Evolutionary conservation across 1,140 invertebrate species (phyloP).

Genomic region (Hyposmocoma kahamanoa): DNA sequence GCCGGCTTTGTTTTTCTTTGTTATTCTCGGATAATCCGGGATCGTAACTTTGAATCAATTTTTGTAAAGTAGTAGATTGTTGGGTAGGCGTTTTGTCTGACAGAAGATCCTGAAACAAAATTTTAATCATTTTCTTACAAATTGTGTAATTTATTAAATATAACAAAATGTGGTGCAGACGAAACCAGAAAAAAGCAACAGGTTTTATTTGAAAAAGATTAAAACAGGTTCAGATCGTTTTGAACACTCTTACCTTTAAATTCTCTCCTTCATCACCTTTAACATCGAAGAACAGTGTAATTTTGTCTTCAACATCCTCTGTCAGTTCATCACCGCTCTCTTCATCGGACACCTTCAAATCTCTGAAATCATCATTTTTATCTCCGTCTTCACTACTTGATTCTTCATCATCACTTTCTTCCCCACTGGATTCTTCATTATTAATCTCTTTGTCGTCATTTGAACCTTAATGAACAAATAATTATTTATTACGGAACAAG

Average conservation of each 20-base stretch:
- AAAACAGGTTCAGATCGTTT: background rate
- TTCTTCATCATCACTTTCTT: constrained; percentile 36
- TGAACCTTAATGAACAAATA: no score
- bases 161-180: background rate
- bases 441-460: no score
- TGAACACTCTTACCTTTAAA: constrained; percentile 29
- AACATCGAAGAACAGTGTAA: constrained; percentile 38
- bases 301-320: constrained; percentile 20
- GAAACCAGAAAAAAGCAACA: background rate
- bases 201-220: background rate
- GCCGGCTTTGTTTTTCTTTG: constrained; percentile 81
- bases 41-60: constrained; percentile 91
- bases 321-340: constrained; percentile 32
- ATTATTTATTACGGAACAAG: no score
- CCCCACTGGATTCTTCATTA: constrained; percentile 29
- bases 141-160: background rate
- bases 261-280: constrained; percentile 42
- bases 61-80: constrained; percentile 82
- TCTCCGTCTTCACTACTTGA: constrained; percentile 41
- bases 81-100: constrained; percentile 75
- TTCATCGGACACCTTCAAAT: constrained; percentile 33
- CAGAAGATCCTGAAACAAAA: constrained; percentile 73
- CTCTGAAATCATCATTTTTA: constrained; percentile 30
- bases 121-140: background rate
- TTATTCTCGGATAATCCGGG: constrained; percentile 84